Percentiles rank a stretch among this genome's conserved stretches.
Conservation (phyloP, 2,797 vertebrate species). For the Menidia menidia region DNA sequence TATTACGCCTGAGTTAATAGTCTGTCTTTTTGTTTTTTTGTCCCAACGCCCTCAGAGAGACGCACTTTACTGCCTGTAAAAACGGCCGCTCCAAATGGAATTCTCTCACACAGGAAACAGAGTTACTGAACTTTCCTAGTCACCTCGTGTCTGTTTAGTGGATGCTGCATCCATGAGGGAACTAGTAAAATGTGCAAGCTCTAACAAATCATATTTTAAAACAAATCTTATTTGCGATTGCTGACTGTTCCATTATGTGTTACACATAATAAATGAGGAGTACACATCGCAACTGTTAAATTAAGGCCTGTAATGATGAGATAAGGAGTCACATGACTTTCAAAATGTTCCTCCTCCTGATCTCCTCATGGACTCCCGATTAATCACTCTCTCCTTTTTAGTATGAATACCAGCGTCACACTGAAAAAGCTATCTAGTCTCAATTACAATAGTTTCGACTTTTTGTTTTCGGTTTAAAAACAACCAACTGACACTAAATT, state of each 20-base stretch:
- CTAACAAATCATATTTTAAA: too few relatives aligned
- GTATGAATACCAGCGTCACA: neutral
- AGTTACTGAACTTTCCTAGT: neutral
- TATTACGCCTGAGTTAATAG: neutral
- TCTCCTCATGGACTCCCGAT: too few relatives aligned
- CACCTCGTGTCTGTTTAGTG: too few relatives aligned
- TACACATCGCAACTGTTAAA: neutral
- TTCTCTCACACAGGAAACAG: neutral
- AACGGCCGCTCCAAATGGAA: neutral
- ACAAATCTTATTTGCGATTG: too few relatives aligned
- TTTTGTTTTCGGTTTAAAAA: conserved; percentile 8
- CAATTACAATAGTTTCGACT: neutral
- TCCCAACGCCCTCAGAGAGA: neutral
- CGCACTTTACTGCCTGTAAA: neutral
- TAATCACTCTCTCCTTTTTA: neutral
- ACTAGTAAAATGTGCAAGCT: too few relatives aligned
- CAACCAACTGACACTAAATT: neutral
- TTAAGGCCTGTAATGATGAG: too few relatives aligned
- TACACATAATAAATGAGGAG: neutral
- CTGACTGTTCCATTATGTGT: too few relatives aligned
- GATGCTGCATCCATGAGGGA: too few relatives aligned
- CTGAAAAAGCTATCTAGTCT: neutral
- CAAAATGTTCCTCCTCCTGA: neutral
- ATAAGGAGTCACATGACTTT: neutral
- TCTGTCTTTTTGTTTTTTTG: neutral